Percentiles rank a stretch among this genome's conserved stretches.
Conservation (phyloP, 2,797 vertebrate genomes). For the Acrossocheilus fasciatus region DNA sequence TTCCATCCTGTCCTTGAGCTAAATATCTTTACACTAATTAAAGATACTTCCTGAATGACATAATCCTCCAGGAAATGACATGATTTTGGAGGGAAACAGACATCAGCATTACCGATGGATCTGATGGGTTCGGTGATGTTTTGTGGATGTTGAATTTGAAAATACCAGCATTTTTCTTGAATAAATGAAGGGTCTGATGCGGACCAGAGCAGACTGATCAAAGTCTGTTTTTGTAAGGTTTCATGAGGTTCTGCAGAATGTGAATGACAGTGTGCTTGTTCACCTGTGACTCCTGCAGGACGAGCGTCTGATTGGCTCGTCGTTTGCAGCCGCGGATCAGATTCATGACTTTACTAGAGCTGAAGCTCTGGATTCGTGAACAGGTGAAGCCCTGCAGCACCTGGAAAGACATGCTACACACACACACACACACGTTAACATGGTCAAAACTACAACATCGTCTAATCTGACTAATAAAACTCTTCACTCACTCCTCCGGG, state of each 20-base stretch:
- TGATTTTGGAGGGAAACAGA: too few relatives aligned
- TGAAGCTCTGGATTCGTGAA: slow-evolving; percentile 63
- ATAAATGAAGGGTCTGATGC: too few relatives aligned
- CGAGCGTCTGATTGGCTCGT: slow-evolving; percentile 59
- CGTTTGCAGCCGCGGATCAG: slow-evolving; percentile 73
- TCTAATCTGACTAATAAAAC: not conserved
- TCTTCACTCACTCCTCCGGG: slow-evolving; percentile 67
- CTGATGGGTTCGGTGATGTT: too few relatives aligned
- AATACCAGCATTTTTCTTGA: not conserved
- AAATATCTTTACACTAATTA: not conserved
- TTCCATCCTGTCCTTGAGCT: too few relatives aligned
- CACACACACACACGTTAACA: slow-evolving; percentile 44
- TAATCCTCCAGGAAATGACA: too few relatives aligned
- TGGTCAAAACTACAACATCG: not conserved
- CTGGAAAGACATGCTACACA: slow-evolving; percentile 72
- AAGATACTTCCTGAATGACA: not conserved
- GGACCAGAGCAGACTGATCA: not conserved
- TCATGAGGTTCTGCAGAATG: not conserved
- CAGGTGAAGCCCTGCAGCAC: slow-evolving; percentile 81
- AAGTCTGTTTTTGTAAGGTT: not conserved
- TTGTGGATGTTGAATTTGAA: too few relatives aligned
- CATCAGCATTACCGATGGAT: too few relatives aligned
- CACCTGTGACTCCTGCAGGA: slow-evolving; percentile 77
- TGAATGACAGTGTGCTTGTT: slow-evolving; percentile 11
- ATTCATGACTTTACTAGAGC: slow-evolving; percentile 47